Evolutionary conservation across 2,888 invertebrate genomes (phyloP), one percentile per base, ranked within the genome.

Genomic region (Spatulosminthurus flaviceps): DNA sequence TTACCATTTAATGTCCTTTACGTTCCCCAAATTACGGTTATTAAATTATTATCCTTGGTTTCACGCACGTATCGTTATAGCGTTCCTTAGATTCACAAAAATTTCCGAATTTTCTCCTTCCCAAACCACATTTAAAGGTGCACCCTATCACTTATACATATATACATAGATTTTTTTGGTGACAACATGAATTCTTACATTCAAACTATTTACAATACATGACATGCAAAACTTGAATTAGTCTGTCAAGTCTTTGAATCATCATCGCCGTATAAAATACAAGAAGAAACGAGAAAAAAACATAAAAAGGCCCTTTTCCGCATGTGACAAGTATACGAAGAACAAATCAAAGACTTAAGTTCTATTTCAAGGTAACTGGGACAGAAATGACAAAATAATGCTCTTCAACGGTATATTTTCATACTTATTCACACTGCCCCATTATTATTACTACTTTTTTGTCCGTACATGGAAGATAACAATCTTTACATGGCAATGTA

Each of bases 1-100:
- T 51, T 51, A 13, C 51, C 51, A 51, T 7, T 34, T 5, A 51
- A 1, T 51, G 51, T 51, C 51, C 51, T 51, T 51, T 51, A 4
- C n/a, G 16, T 51, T 41, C 51, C 9, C 16, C 16, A 51, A 19
- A 19, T 19, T 51, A 13, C n/a, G 51, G 4, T 19, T n/a, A 51
- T 51, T 51, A 51, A 51, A 51, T 51, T 51, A 51, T 51, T 51
- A 51, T 51, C 51, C 51, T 51, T 51, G 51, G 51, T 51, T 51
- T 51, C 5, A 51, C 51, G 51, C 51, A 51, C 51, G 51, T 51
- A 51, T 51, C 51, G 51, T 51, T n/a, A 51, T 51, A n/a, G 1
- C 51, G n/a, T 51, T 51, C 51, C 51, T 51, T 5, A 19, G 51
- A 51, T 51, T 51, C 16, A 19, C 34, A 51, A 51, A 51, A 51